A percentile compares a stretch with the other conserved stretches of the same genome.
These are phyloP conservation scores for Enteromius paludinosus DNA, from an alignment of 2,797 vertebrate species.

Conservation along the genomic window DNA sequence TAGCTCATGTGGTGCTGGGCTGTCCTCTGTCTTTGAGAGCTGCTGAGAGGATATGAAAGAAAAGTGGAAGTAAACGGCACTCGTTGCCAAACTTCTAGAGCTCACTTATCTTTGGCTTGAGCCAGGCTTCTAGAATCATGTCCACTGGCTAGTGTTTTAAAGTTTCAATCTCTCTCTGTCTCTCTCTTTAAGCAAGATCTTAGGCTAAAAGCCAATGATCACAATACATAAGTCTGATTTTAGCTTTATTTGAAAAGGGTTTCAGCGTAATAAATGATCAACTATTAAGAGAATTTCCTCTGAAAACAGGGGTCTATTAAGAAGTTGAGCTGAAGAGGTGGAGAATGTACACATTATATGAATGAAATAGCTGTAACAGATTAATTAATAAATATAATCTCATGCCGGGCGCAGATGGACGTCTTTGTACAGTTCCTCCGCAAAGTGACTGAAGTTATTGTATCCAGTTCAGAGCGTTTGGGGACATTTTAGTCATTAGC, in stretches of 20 bases:
- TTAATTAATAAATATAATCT: constrained; percentile 46
- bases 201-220: constrained; percentile 39
- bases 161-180: constrained; percentile 41
- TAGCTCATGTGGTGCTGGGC: constrained; percentile 48
- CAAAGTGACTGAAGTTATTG: constrained; percentile 21
- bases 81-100: constrained; percentile 58
- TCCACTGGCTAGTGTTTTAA: constrained; percentile 50
- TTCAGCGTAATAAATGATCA: constrained; percentile 44
- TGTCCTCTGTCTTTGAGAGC: constrained; percentile 52
- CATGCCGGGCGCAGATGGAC: constrained; percentile 17
- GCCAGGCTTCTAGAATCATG: constrained; percentile 55
- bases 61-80: constrained; percentile 58
- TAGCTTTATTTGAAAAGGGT: constrained; percentile 49
- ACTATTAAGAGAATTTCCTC: constrained; percentile 53
- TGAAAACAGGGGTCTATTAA: constrained; percentile 39
- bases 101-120: constrained; percentile 56
- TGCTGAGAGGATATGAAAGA: constrained; percentile 60
- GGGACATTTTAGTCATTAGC: constrained; percentile 36
- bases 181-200: constrained; percentile 45
- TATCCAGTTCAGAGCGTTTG: constrained; percentile 50
- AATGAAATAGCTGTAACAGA: constrained; percentile 41
- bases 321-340: constrained; percentile 40
- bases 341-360: constrained; percentile 34
- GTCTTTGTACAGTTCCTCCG: constrained; percentile 25
- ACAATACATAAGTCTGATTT: constrained; percentile 48